Percentiles rank a stretch among this genome's conserved stretches.
Evolutionary conservation across 2,888 invertebrate genomes (phyloP).

Genomic region (Synergus umbraculus): DNA sequence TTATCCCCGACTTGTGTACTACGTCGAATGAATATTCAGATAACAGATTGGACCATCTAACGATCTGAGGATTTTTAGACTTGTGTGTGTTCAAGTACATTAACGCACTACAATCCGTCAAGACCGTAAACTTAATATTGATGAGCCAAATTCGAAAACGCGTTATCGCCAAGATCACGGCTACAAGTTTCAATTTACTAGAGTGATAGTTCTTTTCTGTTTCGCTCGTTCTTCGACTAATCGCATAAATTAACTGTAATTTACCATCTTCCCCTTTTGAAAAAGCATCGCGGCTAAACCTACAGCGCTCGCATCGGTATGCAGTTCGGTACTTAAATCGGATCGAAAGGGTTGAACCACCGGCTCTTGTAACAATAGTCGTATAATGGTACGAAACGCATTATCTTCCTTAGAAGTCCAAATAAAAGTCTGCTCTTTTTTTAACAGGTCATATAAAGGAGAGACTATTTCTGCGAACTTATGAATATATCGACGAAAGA

Average conservation of each 20-base stretch:
- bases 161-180: not conserved
- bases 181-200: not conserved
- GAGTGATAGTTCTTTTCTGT: not conserved
- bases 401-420: no score
- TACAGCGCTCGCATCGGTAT: no score
- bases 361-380: no score
- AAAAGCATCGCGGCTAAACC: not conserved
- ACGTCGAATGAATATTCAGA: not conserved
- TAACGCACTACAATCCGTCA: not conserved
- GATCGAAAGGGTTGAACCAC: no score
- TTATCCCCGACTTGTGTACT: not conserved
- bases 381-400: no score
- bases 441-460: not conserved
- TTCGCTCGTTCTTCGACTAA: not conserved
- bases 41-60: not conserved
- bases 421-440: no score
- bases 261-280: not conserved
- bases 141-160: not conserved
- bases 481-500: not conserved
- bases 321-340: no score
- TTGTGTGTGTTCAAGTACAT: not conserved
- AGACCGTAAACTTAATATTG: not conserved
- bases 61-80: not conserved
- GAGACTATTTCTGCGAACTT: not conserved
- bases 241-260: not conserved